Evolutionary conservation across 2,888 invertebrate species (phyloP), one percentile per base, ranked within the genome.

Genomic region (Rambutsinella grinnellia): DNA sequence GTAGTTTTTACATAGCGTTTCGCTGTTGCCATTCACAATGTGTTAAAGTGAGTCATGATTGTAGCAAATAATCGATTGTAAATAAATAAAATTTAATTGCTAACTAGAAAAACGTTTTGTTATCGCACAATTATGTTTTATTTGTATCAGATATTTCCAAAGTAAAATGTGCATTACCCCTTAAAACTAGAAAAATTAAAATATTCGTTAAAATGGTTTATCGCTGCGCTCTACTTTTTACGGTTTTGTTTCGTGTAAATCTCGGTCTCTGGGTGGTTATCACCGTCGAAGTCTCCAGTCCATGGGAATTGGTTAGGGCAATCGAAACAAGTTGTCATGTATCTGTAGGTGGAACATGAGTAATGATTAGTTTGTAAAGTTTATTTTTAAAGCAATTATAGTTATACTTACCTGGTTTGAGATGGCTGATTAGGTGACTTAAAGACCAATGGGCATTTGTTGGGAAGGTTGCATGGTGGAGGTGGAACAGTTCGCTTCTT

Each of bases 251-350:
- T 84, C 15, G 76, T 82, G 79, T 84, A 84, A 75, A 83, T 83
- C 44, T 82, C 82, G 24, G 70, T 72, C 54, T 84, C 84, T 26
- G 78, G 82, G 10, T 66, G 72, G 6, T 76, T 79, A 47, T 83
- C 78, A 21, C 84, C 84, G 61, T 84, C 81, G 63, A 72, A 83
- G 46, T 84, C 84, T 17, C 84, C 83, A 28, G 78, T 79, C 96
- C 96, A 96, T 2, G 96, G 96, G 87, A 93, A 92, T 84, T 90
- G 91, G 80, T 92, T 92, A 17, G 95, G 95, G 85, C 95, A 96
- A 78, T 94, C 94, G 75, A 88, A 89, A 86, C 95, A 96, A 19
- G 95, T 94, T 85, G 94, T 93, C 91, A 96, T 90, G 85, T 96
- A 95, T 85, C 95, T 89, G 81, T 17, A 83, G 82, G 68, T 68